Percentiles rank a stretch among this genome's conserved stretches.
These are phyloP conservation scores for Agelastica alni DNA, from an alignment of 2,888 invertebrate species.

Conservation along the genomic window DNA sequence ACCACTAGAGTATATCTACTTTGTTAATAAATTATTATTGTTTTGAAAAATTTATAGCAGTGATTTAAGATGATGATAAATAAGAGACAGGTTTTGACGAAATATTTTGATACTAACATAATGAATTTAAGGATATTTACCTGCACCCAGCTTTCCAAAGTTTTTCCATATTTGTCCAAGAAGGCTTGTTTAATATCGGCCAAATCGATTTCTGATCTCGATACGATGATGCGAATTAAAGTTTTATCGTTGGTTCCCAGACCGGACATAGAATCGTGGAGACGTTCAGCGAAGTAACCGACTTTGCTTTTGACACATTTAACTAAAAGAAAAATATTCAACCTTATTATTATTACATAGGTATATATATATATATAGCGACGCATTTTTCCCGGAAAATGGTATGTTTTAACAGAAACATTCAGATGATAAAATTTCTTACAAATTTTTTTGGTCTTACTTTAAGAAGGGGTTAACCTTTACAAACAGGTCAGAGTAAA, in stretches of 20 bases:
- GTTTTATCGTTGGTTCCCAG: slow-evolving; percentile 89
- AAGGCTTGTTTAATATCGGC: slow-evolving; percentile 92
- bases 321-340: slow-evolving; percentile 63
- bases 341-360: too few species aligned
- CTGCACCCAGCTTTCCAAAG: slow-evolving; percentile 82
- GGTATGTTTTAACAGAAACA: too few species aligned
- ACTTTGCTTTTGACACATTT: slow-evolving; percentile 90
- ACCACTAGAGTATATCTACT: slow-evolving; percentile 1
- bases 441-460: too few species aligned
- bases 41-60: not conserved
- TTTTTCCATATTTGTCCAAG: slow-evolving; percentile 78
- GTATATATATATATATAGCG: too few species aligned
- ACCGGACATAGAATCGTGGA: slow-evolving; percentile 90
- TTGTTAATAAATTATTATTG: slow-evolving; percentile 2
- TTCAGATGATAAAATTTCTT: too few species aligned
- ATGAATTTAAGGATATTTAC: slow-evolving; percentile 62
- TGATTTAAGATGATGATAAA: not conserved
- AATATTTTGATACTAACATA: too few species aligned
- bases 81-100: not conserved
- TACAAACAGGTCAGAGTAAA: too few species aligned
- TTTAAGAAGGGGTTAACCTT: too few species aligned
- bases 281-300: slow-evolving; percentile 88
- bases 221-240: slow-evolving; percentile 88
- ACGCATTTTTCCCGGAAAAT: too few species aligned
- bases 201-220: slow-evolving; percentile 89